phyloP scores from a whole-genome alignment of 2,888 invertebrate species.

The Liopterus haemorrhoidalis region DNA sequence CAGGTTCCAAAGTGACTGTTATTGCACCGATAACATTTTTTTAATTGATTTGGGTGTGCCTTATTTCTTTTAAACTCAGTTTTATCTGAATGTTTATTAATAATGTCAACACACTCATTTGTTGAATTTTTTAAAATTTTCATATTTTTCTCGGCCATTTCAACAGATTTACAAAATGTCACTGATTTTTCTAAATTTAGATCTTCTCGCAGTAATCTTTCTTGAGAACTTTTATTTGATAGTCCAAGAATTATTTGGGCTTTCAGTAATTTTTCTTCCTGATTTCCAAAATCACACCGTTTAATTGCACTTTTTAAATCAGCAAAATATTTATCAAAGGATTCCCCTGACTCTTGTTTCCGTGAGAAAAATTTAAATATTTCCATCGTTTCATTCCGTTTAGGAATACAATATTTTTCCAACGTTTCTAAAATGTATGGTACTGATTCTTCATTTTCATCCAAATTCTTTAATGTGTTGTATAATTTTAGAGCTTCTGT shows the following conservation, averaged over 20 bases:
- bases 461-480: too few relatives aligned
- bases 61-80: not conserved
- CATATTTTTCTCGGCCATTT: conserved; percentile 8
- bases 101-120: not conserved
- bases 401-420: conserved; percentile 20
- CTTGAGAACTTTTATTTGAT: conserved; percentile 8
- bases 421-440: conserved; percentile 12
- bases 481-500: too few relatives aligned
- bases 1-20: not conserved
- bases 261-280: conserved; percentile 20
- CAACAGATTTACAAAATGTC: conserved; percentile 9
- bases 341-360: conserved; percentile 15
- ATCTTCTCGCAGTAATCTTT: conserved; percentile 15
- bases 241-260: conserved; percentile 20
- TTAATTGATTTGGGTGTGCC: conserved; percentile 1
- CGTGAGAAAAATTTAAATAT: conserved; percentile 21
- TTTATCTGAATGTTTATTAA: not conserved
- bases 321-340: conserved; percentile 17
- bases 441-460: conserved; percentile 9
- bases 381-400: conserved; percentile 21
- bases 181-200: conserved; percentile 6
- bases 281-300: conserved; percentile 17
- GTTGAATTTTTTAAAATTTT: not conserved
- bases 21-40: conserved; percentile 2
- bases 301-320: conserved; percentile 19